These are phyloP conservation scores for Macrosoma leucophasiata DNA, from an alignment of 2,888 invertebrate species.

Conservation along the genomic window DNA sequence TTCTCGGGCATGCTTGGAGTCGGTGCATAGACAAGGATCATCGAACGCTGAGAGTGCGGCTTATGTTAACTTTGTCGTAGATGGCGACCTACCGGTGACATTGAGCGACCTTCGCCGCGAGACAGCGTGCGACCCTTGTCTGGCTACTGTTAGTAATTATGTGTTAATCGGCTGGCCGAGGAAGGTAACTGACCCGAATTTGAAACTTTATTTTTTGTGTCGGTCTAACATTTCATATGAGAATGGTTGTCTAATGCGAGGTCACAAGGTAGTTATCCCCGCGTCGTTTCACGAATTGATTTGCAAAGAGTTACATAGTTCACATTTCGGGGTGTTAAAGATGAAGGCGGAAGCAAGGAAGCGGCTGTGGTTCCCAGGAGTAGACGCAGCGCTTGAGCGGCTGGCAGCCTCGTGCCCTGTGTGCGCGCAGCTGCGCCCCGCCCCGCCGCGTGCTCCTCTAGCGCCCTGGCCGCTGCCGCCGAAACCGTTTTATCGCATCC, in stretches of 20 bases:
- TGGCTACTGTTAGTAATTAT: background rate
- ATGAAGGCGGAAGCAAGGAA: constrained; percentile 26
- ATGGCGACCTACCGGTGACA: background rate
- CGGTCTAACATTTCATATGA: constrained; percentile 17
- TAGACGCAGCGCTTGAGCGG: constrained; percentile 14
- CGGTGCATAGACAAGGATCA: too few species aligned
- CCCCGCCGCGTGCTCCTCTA: constrained; percentile 3
- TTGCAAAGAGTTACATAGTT: constrained; percentile 15
- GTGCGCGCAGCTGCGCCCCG: constrained; percentile 12
- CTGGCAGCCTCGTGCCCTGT: constrained; percentile 9
- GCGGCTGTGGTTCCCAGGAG: constrained; percentile 23
- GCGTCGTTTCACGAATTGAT: constrained; percentile 2
- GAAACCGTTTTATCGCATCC: constrained; percentile 3
- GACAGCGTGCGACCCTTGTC: background rate
- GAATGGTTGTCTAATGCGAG: constrained; percentile 19
- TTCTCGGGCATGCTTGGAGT: too few species aligned
- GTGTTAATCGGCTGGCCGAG: constrained; percentile 1
- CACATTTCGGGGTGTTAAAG: constrained; percentile 21
- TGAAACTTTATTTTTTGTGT: constrained; percentile 16
- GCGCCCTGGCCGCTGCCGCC: constrained; percentile 6
- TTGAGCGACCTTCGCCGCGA: constrained; percentile 2
- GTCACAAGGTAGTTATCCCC: constrained; percentile 18
- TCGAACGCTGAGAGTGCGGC: background rate
- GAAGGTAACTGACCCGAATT: constrained; percentile 20
- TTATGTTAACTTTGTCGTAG: background rate